phyloP scores from a whole-genome alignment of 2,888 invertebrate species.

The Diplazon laetatorius region DNA sequence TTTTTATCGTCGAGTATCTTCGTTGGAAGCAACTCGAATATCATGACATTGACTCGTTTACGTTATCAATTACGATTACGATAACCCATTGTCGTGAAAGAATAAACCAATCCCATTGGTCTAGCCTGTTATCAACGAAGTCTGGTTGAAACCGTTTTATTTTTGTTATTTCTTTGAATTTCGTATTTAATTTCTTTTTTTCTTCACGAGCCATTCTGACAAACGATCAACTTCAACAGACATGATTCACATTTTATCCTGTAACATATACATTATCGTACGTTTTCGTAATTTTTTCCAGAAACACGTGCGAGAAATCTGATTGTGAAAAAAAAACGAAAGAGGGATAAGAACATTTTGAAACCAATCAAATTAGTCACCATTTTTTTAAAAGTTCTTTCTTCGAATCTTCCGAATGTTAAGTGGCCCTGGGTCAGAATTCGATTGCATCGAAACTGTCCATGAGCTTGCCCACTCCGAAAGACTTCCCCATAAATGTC shows the following conservation, averaged over 20 bases:
- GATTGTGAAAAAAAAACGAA: no score
- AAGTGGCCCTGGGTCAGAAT: neutral
- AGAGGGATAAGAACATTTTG: no score
- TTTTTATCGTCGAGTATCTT: no score
- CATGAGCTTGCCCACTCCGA: neutral
- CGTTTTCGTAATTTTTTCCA: neutral
- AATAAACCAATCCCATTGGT: no score
- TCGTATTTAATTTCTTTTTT: no score
- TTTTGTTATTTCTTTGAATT: no score
- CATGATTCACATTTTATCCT: constrained; percentile 16
- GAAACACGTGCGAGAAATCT: neutral
- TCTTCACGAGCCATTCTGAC: neutral
- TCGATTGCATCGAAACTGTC: neutral
- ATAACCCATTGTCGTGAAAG: no score
- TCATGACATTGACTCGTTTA: no score
- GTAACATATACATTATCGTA: constrained; percentile 9
- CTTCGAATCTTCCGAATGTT: neutral
- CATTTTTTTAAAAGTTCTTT: neutral
- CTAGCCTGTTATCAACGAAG: no score
- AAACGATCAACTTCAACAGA: neutral
- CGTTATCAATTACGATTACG: no score
- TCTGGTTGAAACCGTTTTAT: no score
- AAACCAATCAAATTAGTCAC: neutral
- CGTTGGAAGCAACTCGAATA: no score
- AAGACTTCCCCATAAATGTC: constrained; percentile 8